These are phyloP conservation scores for Heterochromis multidens DNA, from an alignment of 2,113 vertebrate species.

Conservation along the genomic window DNA sequence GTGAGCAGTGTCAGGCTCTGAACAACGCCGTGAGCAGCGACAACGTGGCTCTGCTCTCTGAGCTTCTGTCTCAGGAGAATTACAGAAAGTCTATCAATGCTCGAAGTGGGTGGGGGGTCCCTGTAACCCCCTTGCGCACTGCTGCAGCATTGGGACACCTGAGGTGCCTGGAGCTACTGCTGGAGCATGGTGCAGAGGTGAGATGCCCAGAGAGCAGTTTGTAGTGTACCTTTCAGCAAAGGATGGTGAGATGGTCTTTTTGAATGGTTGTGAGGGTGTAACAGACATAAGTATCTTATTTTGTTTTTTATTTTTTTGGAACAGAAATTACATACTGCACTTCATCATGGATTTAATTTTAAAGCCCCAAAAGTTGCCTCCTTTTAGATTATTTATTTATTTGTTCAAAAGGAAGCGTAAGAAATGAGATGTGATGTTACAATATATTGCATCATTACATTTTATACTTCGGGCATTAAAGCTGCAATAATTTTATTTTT, in stretches of 20 bases:
- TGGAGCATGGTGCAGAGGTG: slow-evolving; percentile 85
- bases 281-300: not conserved
- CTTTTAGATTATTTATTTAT: not conserved
- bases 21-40: slow-evolving; percentile 79
- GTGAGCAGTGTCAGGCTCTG: slow-evolving; percentile 77
- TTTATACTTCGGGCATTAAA: not conserved
- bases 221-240: not conserved
- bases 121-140: slow-evolving; percentile 85
- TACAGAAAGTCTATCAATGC: slow-evolving; percentile 83
- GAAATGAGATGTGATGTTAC: not conserved
- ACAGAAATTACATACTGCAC: not conserved
- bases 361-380: not conserved
- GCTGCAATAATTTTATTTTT: not conserved
- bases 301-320: not conserved
- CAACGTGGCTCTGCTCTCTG: slow-evolving; percentile 69
- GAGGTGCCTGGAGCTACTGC: slow-evolving; percentile 80
- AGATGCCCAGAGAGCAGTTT: not conserved
- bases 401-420: not conserved
- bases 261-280: not conserved
- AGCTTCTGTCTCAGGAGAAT: slow-evolving; percentile 80
- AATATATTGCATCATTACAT: not conserved
- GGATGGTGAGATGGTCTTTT: not conserved
- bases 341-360: not conserved
- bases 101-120: slow-evolving; percentile 88
- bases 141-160: slow-evolving; percentile 82